Percentiles rank a stretch among this genome's conserved stretches.
These are phyloP conservation scores for Liposcelis brunnea DNA, from an alignment of 2,888 invertebrate species.

Conservation along the genomic window DNA sequence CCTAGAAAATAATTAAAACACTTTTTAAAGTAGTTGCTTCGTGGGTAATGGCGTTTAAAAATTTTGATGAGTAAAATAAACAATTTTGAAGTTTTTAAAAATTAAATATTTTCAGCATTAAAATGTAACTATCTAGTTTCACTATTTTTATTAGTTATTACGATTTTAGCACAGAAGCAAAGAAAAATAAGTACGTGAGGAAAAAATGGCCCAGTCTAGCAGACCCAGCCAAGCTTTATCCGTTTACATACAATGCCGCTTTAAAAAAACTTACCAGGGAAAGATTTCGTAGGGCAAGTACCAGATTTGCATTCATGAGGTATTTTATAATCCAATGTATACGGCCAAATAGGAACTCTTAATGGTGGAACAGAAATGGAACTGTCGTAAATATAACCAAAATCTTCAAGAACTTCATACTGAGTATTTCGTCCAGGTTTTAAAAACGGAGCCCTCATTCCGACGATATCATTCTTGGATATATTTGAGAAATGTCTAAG, in stretches of 20 bases:
- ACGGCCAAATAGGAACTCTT: slow-evolving; percentile 77
- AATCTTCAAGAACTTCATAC: slow-evolving; percentile 83
- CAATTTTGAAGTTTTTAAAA: not conserved
- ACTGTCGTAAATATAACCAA: slow-evolving; percentile 83
- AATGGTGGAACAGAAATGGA: slow-evolving; percentile 72
- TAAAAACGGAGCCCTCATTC: slow-evolving; percentile 74
- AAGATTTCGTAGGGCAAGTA: slow-evolving; percentile 76
- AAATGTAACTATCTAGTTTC: not conserved
- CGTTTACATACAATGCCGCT: no score
- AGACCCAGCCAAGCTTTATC: no score
- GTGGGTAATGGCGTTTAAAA: not conserved
- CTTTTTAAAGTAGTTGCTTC: slow-evolving; percentile 6
- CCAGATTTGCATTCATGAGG: slow-evolving; percentile 85
- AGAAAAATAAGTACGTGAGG: no score
- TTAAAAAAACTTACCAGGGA: slow-evolving; percentile 66
- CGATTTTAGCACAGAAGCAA: no score
- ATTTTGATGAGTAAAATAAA: not conserved
- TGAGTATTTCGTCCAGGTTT: slow-evolving; percentile 88
- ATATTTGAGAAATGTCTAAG: slow-evolving; percentile 66
- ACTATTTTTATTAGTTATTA: no score
- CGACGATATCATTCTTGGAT: slow-evolving; percentile 63
- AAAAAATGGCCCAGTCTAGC: no score
- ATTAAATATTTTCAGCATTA: slow-evolving; percentile 1
- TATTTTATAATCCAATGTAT: slow-evolving; percentile 84
- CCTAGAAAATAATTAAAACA: slow-evolving; percentile 38